Evolutionary conservation across 2,113 vertebrate genomes (phyloP).

Genomic region (Globicephala melas): DNA sequence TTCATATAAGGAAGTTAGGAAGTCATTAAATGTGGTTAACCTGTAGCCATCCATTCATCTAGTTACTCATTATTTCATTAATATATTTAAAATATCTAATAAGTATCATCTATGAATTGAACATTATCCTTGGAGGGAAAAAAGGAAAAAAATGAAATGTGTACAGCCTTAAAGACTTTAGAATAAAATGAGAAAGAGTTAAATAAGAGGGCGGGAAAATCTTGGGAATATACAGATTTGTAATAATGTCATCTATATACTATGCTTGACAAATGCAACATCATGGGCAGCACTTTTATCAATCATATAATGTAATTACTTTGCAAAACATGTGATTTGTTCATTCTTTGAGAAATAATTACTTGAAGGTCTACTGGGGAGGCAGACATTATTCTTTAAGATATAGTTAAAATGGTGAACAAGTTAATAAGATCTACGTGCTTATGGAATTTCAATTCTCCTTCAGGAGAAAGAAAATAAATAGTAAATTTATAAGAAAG

Average conservation of each 20-base stretch:
- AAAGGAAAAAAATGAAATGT: neutral
- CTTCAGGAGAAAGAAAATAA: neutral
- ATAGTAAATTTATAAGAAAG: neutral
- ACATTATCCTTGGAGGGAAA: neutral
- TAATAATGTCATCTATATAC: neutral
- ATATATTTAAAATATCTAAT: neutral
- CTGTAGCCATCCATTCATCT: neutral
- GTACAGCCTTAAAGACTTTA: neutral
- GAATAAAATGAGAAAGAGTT: neutral
- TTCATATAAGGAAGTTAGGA: neutral
- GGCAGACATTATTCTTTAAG: neutral
- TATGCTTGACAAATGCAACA: neutral
- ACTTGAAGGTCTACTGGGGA: neutral
- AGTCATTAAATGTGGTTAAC: neutral
- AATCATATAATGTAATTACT: neutral
- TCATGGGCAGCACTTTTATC: neutral
- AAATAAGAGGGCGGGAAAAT: neutral
- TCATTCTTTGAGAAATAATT: neutral
- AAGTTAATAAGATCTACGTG: neutral
- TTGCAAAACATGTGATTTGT: neutral
- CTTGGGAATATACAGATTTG: neutral
- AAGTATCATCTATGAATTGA: neutral
- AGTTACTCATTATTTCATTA: neutral
- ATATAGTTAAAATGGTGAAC: neutral
- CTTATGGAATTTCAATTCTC: neutral